phyloP scores from a whole-genome alignment of 1,140 invertebrate genomes.

The Ceratina australensis region DNA sequence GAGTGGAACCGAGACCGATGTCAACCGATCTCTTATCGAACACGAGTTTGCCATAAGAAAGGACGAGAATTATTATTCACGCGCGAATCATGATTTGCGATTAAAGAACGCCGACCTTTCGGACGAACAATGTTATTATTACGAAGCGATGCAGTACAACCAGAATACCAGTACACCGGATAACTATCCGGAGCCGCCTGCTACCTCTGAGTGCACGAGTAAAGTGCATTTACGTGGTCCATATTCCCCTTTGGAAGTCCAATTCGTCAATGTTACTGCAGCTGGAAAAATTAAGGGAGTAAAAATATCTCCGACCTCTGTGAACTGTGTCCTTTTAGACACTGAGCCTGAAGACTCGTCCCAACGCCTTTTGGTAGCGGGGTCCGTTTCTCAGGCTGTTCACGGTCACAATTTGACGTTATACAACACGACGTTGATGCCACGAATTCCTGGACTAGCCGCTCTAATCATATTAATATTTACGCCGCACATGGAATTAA shows the following conservation, averaged over 20 bases:
- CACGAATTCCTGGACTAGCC: constrained; percentile 89
- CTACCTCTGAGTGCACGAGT: constrained; percentile 68
- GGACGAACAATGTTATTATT: constrained; percentile 73
- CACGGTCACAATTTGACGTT: constrained; percentile 80
- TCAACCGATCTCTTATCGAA: constrained; percentile 84
- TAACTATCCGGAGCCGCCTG: constrained; percentile 71
- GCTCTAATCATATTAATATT: constrained; percentile 89
- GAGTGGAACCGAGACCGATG: constrained; percentile 67
- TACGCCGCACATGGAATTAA: constrained; percentile 88
- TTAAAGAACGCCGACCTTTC: constrained; percentile 66
- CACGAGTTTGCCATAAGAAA: constrained; percentile 82
- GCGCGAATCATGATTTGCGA: constrained; percentile 79
- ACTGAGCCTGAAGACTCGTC: constrained; percentile 85
- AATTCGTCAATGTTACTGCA: constrained; percentile 82
- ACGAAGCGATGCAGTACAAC: constrained; percentile 78
- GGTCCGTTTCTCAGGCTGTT: constrained; percentile 81
- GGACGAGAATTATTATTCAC: constrained; percentile 88
- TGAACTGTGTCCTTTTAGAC: constrained; percentile 93
- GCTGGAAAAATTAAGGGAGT: constrained; percentile 81
- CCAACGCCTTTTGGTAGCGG: constrained; percentile 85
- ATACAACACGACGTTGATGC: constrained; percentile 92
- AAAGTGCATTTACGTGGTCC: constrained; percentile 84
- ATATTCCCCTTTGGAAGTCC: constrained; percentile 86
- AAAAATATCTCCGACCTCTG: constrained; percentile 85
- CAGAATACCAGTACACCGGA: constrained; percentile 63